Evolutionary conservation across 64 coral and sea anemone genomes (phyloP), one percentile per base, ranked within the genome.

Genomic region (Pocillopora verrucosa): DNA sequence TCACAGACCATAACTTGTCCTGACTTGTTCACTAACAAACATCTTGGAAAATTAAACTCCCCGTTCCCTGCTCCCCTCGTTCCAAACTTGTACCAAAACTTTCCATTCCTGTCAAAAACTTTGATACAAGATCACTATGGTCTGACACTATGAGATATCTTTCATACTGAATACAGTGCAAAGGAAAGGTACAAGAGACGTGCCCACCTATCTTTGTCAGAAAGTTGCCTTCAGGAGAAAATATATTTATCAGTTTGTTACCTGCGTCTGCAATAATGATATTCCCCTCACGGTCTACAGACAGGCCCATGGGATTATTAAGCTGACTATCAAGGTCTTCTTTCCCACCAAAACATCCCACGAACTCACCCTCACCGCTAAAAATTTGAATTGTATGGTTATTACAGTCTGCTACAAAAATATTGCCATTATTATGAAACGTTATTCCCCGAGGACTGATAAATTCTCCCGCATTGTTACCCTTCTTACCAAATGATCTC

Each of bases 1-100:
- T 92, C 90, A 80, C 84, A 92, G 20, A 92, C 83, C 76, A 92
- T 65, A 65, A 92, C 68, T 56, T 92, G 74, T 17, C 56, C 74
- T 45, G 84, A 82, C 86, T 92, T 88, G 73, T 78, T 83, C 45
- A 92, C 64, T 20, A 76, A 59, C 17, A 92, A 51, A 45, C 82
- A 82, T 1, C 82, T 76, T 25, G 90, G 90, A 60, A 26, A 70
- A 15, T 88, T 76, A 80, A 92, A 92, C 10, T 74, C 74, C 17
- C 90, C 90, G 3, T 37, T 59, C 16, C 70, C 86, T 9, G 73
- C 41, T 2, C 90, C 90, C 22, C 56, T 19, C 20, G 73, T 56
- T 16, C 90, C 90, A 10, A 77, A 77, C 57, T 87, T 77, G n/a
- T 75, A 60, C 13, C 68, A 2, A 73, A 92, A 92, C 36, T 74